These are phyloP conservation scores for Theropithecus gelada DNA, from an alignment of 2,113 vertebrate genomes.

Conservation along the genomic window DNA sequence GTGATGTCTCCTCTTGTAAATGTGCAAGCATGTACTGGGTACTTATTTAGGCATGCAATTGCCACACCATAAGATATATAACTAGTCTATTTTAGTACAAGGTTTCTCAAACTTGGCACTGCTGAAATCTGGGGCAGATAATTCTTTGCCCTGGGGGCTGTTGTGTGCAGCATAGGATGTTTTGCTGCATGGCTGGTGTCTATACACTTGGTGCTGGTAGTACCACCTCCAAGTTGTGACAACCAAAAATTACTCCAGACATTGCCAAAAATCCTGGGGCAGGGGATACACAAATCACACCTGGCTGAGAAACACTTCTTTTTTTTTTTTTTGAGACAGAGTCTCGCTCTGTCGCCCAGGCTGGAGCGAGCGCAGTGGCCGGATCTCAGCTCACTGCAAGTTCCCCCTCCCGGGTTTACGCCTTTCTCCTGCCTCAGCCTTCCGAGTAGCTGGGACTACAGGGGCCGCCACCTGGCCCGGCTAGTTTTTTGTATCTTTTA, in stretches of 20 bases:
- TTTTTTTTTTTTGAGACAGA: too few relatives aligned
- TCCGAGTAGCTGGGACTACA: too few relatives aligned
- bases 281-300: not conserved
- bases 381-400: too few relatives aligned
- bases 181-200: not conserved
- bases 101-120: not conserved
- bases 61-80: too few relatives aligned
- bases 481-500: too few relatives aligned
- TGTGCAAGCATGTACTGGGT: not conserved
- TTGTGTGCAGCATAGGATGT: not conserved
- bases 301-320: too few relatives aligned
- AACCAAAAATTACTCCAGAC: not conserved
- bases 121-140: not conserved
- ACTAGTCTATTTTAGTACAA: not conserved
- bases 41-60: not conserved
- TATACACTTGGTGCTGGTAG: too few relatives aligned
- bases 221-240: not conserved
- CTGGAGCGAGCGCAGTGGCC: too few relatives aligned
- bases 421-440: too few relatives aligned
- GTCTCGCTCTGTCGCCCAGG: too few relatives aligned
- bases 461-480: too few relatives aligned
- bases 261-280: not conserved
- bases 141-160: not conserved
- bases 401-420: too few relatives aligned
- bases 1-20: not conserved